Evolutionary conservation across 2,888 invertebrate genomes (phyloP).

Genomic region (Stenichneumon culpator): DNA sequence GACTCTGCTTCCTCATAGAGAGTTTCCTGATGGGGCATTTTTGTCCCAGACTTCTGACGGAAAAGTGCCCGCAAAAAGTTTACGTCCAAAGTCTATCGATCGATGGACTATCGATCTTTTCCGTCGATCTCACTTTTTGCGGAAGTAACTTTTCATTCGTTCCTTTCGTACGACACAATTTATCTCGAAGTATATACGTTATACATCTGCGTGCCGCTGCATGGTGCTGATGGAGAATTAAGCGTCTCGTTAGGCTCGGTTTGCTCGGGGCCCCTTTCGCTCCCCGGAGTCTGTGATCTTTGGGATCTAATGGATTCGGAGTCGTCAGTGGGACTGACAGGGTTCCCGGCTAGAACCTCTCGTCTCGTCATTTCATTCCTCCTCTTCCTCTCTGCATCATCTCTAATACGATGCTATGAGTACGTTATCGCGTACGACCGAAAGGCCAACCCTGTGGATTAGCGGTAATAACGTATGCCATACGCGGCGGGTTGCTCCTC

Average conservation of each 20-base stretch:
- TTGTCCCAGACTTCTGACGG: not conserved
- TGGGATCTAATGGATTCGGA: constrained; percentile 74
- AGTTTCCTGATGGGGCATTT: not conserved
- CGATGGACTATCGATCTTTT: constrained; percentile 8
- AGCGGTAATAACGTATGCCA: constrained; percentile 73
- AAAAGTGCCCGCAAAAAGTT: not conserved
- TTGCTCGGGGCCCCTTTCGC: constrained; percentile 63
- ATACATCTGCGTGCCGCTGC: not conserved
- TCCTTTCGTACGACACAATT: constrained; percentile 38
- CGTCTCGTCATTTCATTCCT: constrained; percentile 23
- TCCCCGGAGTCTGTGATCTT: constrained; percentile 72
- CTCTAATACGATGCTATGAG: constrained; percentile 51
- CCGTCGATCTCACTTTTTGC: constrained; percentile 43
- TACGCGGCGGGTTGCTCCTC: constrained; percentile 36
- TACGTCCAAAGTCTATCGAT: not conserved
- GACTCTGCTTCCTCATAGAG: not conserved
- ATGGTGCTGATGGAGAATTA: constrained; percentile 40
- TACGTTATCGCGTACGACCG: constrained; percentile 58
- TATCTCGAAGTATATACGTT: constrained; percentile 15
- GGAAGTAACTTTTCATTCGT: constrained; percentile 44
- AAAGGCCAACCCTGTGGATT: constrained; percentile 67
- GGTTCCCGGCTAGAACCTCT: constrained; percentile 32
- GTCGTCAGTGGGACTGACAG: constrained; percentile 74
- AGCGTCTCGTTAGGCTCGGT: constrained; percentile 75
- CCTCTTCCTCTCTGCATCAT: constrained; percentile 39